A percentile compares a stretch with the other conserved stretches of the same genome.
These are phyloP conservation scores for Limnephilus rhombicus DNA, from an alignment of 2,888 invertebrate species.

Conservation along the genomic window DNA sequence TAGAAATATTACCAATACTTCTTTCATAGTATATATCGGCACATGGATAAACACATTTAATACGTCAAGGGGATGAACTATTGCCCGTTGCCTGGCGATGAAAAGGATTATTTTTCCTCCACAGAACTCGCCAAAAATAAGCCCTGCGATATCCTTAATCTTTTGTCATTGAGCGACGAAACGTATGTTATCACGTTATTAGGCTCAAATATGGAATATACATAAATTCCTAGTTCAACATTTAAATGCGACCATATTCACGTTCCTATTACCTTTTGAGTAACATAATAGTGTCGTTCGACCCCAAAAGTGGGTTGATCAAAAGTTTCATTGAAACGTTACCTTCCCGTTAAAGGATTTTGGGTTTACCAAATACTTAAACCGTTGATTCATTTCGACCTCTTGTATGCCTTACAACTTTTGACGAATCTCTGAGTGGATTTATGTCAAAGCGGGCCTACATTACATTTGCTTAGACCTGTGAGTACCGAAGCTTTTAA, in stretches of 20 bases:
- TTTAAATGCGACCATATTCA: neutral
- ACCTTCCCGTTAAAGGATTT: neutral
- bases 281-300: neutral
- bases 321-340: neutral
- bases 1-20: neutral
- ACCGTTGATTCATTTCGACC: constrained; percentile 25
- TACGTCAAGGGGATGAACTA: neutral
- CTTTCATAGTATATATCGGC: neutral
- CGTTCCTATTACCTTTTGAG: neutral
- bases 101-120: neutral
- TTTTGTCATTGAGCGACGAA: neutral
- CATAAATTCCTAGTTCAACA: neutral
- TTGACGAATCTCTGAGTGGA: constrained; percentile 55
- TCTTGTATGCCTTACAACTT: constrained; percentile 34
- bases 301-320: neutral
- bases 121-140: neutral
- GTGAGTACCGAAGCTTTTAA: constrained; percentile 48
- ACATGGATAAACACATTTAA: neutral
- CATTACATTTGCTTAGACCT: constrained; percentile 21
- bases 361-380: neutral
- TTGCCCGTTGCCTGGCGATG: neutral
- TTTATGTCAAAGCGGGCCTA: constrained; percentile 52
- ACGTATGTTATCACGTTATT: neutral
- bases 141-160: neutral
- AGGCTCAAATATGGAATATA: neutral